These are phyloP conservation scores for Tylochromis polylepis DNA, from an alignment of 2,113 vertebrate species.

Conservation along the genomic window DNA sequence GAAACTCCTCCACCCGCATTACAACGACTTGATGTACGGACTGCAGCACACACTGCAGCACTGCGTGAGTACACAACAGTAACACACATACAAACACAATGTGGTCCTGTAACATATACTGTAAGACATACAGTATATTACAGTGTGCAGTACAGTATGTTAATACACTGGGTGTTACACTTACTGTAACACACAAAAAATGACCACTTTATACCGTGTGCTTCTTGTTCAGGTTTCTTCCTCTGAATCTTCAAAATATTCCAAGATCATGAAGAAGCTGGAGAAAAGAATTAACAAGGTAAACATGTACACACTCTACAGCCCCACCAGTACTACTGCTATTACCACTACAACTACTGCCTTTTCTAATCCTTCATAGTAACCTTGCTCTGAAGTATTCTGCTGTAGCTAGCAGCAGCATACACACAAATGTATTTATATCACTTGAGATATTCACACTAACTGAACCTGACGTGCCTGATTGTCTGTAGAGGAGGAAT, in stretches of 20 bases:
- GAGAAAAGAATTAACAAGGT: conserved; percentile 54
- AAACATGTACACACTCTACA: neutral
- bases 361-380: neutral
- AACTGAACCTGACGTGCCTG: neutral
- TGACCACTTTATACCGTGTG: neutral
- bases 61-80: conserved; percentile 44
- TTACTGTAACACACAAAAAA: neutral
- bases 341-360: neutral
- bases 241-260: conserved; percentile 1
- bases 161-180: too few relatives aligned
- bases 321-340: neutral
- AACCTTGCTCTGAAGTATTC: neutral
- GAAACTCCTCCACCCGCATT: conserved; percentile 42
- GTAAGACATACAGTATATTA: neutral
- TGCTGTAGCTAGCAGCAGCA: neutral
- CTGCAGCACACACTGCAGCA: conserved; percentile 43
- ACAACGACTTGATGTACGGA: conserved; percentile 38
- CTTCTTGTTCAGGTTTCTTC: conserved; percentile 32
- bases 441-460: neutral
- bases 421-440: neutral
- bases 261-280: conserved; percentile 24
- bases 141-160: neutral
- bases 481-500: neutral
- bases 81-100: neutral
- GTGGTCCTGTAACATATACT: neutral